Base-by-base conservation (phyloP, 2,797 vertebrate genomes). In the Fringilla coelebs region DNA sequence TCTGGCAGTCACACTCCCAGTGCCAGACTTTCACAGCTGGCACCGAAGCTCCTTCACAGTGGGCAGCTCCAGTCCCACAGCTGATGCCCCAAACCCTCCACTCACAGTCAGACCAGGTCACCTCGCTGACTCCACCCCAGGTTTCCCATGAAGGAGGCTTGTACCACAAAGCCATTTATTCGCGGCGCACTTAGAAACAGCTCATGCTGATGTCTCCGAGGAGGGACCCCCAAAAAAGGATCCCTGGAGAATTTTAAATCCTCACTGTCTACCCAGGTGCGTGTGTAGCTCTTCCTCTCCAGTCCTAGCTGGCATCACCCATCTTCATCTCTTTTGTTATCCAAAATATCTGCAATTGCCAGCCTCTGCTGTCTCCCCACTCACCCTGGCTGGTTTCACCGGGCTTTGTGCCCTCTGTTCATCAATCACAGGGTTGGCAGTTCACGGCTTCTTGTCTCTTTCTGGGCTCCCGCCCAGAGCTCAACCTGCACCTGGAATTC, bases 121-220 rank as follows among this genome's bases (percentile, higher is more conserved):
- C 32, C 26, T 17, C 6, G 19, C 74, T 41, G 28, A 9, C 22
- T 38, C 24, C 20, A 49, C 32, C 24, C 20, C 38, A n/a, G 20
- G 7, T 31, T 58, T 66, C 11, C 38, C 45, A 21, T 8, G 5
- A 26, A 41, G 29, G 34, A n/a, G 4, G 15, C 32, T 58, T 2
- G 0, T 31, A 51, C 45, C 45, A n/a, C 54, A 40, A 26, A 73
- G n/a, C 38, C 29, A 29, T 73, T 52, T 52, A 45, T 52, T 73
- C 67, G 25, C 1, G 4, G 38, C 0, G 1, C 43, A 8, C 18
- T 28, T 19, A 28, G 45, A 67, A 66, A 60, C n/a, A 60, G 24
- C 20, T 24, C 1, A 0, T 17, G 38, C 19, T 25, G 19, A 24
- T 60, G 25, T 17, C 9, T 58, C 29, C 0, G 1, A 46, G 40